These are phyloP conservation scores for Clivina fossor DNA, from an alignment of 2,888 invertebrate species.

Conservation along the genomic window DNA sequence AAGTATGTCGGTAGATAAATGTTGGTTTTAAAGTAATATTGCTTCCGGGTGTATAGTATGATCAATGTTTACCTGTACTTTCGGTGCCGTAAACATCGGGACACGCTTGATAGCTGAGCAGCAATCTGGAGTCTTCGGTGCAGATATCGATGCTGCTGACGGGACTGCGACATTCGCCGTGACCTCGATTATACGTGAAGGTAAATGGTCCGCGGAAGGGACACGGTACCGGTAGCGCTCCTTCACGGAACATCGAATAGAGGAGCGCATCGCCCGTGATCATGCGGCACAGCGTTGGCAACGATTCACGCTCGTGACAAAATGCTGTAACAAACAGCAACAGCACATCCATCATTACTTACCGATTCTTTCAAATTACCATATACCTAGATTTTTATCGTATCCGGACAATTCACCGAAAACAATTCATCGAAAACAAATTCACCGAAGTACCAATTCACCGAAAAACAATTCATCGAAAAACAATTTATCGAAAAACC, in stretches of 20 bases:
- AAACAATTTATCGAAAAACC: no score
- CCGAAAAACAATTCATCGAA: no score
- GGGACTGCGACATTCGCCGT: slow-evolving; percentile 86
- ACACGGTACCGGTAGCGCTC: slow-evolving; percentile 85
- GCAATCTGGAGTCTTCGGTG: slow-evolving; percentile 85
- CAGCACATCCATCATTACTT: no score
- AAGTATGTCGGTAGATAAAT: no score
- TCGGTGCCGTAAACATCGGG: slow-evolving; percentile 89
- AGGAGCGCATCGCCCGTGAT: slow-evolving; percentile 88
- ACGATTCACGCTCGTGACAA: slow-evolving; percentile 72
- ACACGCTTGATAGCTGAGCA: slow-evolving; percentile 92
- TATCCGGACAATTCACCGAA: no score
- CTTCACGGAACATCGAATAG: slow-evolving; percentile 87
- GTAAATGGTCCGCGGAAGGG: slow-evolving; percentile 87
- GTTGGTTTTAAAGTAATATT: no score
- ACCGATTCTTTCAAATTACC: no score
- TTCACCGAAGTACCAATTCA: no score
- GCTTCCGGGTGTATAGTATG: no score
- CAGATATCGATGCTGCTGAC: slow-evolving; percentile 92
- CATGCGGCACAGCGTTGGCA: slow-evolving; percentile 79
- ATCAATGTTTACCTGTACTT: slow-evolving; percentile 72
- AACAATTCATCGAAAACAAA: no score
- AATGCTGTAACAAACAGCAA: slow-evolving; percentile 70
- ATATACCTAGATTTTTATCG: no score
- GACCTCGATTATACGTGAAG: slow-evolving; percentile 90